Evolutionary conservation across 2,113 vertebrate genomes (phyloP).

Genomic region (Pongo abelii): DNA sequence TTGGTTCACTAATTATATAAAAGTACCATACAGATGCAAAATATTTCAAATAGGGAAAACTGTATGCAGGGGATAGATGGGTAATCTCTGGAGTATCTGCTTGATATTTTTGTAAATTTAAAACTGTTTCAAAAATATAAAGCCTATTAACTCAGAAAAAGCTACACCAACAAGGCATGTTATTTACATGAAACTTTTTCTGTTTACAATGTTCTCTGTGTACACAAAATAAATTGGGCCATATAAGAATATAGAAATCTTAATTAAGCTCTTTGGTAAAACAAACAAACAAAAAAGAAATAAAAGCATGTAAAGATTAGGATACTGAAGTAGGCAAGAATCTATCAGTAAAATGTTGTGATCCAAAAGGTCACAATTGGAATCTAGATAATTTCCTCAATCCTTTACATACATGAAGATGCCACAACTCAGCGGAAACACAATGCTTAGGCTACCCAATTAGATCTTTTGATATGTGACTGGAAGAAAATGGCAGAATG

Average conservation of each 20-base stretch:
- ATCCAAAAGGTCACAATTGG: not conserved
- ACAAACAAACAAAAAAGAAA: not conserved
- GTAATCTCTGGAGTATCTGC: not conserved
- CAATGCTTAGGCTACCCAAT: not conserved
- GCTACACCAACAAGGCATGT: not conserved
- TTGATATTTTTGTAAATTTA: not conserved
- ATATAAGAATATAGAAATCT: not conserved
- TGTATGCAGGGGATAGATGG: not conserved
- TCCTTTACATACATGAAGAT: not conserved
- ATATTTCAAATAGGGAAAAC: not conserved
- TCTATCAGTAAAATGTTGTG: not conserved
- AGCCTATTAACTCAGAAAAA: not conserved
- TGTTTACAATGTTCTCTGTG: not conserved
- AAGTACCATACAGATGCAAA: not conserved
- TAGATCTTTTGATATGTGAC: not conserved
- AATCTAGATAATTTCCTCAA: not conserved
- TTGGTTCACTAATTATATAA: not conserved
- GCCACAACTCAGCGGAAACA: not conserved
- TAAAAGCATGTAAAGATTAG: not conserved
- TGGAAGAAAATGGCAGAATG: not conserved
- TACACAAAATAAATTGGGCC: not conserved
- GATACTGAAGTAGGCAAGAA: not conserved
- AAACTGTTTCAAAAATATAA: not conserved
- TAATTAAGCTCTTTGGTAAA: not conserved
- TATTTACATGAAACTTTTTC: conserved; percentile 37